Conservation (phyloP, 2,113 vertebrate species). For the Pimephales promelas region DNA sequence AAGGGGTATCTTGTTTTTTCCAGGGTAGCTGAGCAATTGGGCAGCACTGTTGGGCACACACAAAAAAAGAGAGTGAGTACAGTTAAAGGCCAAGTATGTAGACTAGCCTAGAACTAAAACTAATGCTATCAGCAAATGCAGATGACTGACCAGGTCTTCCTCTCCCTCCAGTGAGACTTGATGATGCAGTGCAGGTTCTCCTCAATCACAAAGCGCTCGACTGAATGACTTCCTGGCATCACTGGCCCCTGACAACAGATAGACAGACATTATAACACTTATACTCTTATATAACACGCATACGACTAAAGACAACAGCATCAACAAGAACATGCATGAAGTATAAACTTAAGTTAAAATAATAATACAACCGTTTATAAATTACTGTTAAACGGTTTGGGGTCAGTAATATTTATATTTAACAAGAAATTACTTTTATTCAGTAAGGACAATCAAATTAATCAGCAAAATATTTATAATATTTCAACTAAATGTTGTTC, state of each 20-base stretch:
- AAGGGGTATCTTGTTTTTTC: constrained; percentile 96
- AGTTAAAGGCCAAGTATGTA: neutral
- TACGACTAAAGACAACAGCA: neutral
- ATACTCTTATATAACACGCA: no score
- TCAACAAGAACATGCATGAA: neutral
- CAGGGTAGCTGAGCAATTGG: constrained; percentile 94
- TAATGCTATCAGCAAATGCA: neutral
- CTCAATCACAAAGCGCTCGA: constrained; percentile 96
- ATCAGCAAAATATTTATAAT: neutral
- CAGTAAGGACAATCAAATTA: neutral
- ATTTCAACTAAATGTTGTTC: neutral
- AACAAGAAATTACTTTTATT: neutral
- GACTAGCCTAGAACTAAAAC: no score
- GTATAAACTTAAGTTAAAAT: neutral
- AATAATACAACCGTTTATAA: neutral
- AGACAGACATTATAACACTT: neutral
- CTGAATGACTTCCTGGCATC: constrained; percentile 97
- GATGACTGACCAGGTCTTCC: constrained; percentile 89
- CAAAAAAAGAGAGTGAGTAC: accelerated
- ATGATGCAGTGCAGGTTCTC: constrained; percentile 97
- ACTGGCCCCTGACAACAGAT: constrained; percentile 85
- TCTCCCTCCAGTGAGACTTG: constrained; percentile 95
- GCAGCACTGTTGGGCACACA: constrained; percentile 93
- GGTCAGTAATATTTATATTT: neutral
- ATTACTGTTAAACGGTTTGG: neutral